Base-by-base conservation (phyloP, 2,888 invertebrate species). In the Augiades crinisus region DNA sequence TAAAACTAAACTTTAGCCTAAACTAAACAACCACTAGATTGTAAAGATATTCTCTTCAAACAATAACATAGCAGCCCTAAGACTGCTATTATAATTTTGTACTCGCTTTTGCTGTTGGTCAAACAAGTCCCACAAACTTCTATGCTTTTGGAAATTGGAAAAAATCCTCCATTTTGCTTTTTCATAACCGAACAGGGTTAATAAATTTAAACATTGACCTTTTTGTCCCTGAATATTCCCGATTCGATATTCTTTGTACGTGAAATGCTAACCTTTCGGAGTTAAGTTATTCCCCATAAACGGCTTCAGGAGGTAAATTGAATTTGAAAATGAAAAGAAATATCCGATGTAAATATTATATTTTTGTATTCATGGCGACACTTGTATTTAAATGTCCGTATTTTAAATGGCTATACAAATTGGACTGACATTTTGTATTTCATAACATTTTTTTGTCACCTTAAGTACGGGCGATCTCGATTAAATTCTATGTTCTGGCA, bases 141-240 rank as follows among this genome's bases (percentile, higher is more conserved):
- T 3, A 2, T 22, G 5, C 17, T 44, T 31, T 44, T 44, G 33
- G 13, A 44, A 33, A 44, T 34, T 19, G 44, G 14, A 13, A 44
- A 33, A 33, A 44, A 14, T 44, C 16, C 30, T 43, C 19, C 12
- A 17, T 34, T 34, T 34, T 8, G 16, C 34, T 14, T 34, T 34
- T 34, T 17, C 34, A 44, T 44, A 44, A 22, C 44, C 5, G 33
- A 44, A 13, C 40, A 27, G 44, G 24, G 33, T 14, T 33, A 33
- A 44, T 44, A 44, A 44, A 44, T 44, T 44, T 17, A 43, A 43
- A 43, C 34, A 34, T 31, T 33, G 33, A 10, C 19, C 27, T 44
- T 43, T 44, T 33, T 22, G 21, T 33, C 33, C 33, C 16, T 1
- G 17, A 17, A 34, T 34, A 34, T 34, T 34, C 16, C 16, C 8